Conservation (phyloP, 2,888 invertebrate genomes). For the Oxytorus armatus region DNA sequence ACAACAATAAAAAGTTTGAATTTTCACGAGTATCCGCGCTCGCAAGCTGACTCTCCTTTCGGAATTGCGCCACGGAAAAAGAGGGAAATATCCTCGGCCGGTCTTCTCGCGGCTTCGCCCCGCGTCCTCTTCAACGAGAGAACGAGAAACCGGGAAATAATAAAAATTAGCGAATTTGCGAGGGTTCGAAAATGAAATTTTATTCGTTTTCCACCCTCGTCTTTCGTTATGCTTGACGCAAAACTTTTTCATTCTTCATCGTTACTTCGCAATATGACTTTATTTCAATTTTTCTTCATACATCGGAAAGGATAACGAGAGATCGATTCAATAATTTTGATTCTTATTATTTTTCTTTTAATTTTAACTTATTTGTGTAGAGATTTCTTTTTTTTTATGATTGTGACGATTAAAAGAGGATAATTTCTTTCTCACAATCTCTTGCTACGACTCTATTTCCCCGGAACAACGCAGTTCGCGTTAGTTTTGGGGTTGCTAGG, state of each 20-base stretch:
- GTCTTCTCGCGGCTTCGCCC: no score
- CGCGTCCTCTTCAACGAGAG: not conserved
- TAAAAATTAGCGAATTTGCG: slow-evolving; percentile 39
- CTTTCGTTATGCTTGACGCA: no score
- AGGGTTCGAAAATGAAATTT: slow-evolving; percentile 21
- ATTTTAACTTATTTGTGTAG: not conserved
- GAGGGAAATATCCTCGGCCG: no score
- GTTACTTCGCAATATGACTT: not conserved
- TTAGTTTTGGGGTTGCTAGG: slow-evolving; percentile 74
- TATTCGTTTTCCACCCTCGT: slow-evolving; percentile 8
- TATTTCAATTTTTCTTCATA: not conserved
- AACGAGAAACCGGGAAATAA: slow-evolving; percentile 38
- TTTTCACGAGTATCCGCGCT: slow-evolving; percentile 25
- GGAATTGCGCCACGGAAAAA: not conserved
- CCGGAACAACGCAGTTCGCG: slow-evolving; percentile 76
- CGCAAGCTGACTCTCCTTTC: slow-evolving; percentile 9
- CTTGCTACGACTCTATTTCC: no score
- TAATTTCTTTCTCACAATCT: no score
- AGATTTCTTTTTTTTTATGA: no score
- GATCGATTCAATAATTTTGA: no score
- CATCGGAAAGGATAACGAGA: no score
- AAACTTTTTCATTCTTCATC: not conserved
- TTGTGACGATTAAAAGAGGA: no score
- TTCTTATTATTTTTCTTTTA: not conserved
- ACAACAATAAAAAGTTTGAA: slow-evolving; percentile 53